Base-by-base conservation (phyloP, 1,140 invertebrate species). In the Chymomyza costata region DNA sequence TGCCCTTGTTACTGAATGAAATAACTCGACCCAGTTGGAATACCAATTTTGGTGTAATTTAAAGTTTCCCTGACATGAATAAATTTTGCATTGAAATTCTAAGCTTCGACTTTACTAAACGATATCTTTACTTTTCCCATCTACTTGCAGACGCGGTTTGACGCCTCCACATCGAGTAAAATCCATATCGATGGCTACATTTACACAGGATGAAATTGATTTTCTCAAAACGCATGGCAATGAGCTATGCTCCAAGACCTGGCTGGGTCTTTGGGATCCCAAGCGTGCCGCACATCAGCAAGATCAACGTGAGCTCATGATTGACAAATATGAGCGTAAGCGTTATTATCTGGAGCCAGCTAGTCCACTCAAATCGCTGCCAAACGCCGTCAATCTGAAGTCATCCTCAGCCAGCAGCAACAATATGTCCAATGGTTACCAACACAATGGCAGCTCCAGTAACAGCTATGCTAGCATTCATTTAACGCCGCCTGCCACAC, bases 101-200 rank as follows among this genome's bases (percentile, higher is more conserved):
- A 18, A n/a, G 18, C 25, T 30, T 13, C 19, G 35, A 17, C 17
- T 18, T 37, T 14, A 7, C 21, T 10, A 32, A 46, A 7, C 38
- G 37, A 11, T 10, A 25, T 17, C 17, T 25, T 5, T 45, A 6
- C 28, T 0, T 46, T 30, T 35, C 7, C 17, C 14, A 28, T 2
- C 18, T 19, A 15, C 6, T 89, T 91, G 28, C 88, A 99, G 97
- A 85, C 91, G 97, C 85, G 97, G 97, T 43, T 87, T 99, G 64
- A 99, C 97, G 76, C 97, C 97, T 37, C 97, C 97, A 54, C 97
- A 99, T 87, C 89, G 97, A 62, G 96, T 99, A 18, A 99, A 99
- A 87, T 99, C 97, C 25, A 99, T 99, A 71, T 98, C 97, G 5
- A 98, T 99, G 97, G 95, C 97, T 32, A 97, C 94, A 73, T 99